These are phyloP conservation scores for Automeris io DNA, from an alignment of 2,888 invertebrate genomes.

Conservation along the genomic window DNA sequence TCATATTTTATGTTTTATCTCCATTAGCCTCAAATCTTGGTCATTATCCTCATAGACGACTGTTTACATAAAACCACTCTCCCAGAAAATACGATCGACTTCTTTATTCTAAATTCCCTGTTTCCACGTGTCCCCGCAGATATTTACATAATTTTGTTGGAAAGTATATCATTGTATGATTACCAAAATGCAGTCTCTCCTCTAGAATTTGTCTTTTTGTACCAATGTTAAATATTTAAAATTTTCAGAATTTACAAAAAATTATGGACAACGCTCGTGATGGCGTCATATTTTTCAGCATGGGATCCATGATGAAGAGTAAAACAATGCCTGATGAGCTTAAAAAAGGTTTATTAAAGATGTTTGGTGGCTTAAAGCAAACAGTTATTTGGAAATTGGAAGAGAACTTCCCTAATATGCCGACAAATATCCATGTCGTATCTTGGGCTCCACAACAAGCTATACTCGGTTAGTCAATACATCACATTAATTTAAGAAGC, in stretches of 20 bases:
- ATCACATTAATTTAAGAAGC: background rate
- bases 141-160: no score
- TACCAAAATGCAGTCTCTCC: no score
- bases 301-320: slow-evolving; percentile 55
- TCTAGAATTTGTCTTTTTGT: background rate
- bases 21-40: no score
- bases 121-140: no score
- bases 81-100: no score
- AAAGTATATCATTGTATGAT: no score
- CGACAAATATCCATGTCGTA: slow-evolving; percentile 36
- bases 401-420: slow-evolving; percentile 24
- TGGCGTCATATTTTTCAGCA: slow-evolving; percentile 62
- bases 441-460: slow-evolving; percentile 48
- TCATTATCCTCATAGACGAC: no score
- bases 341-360: slow-evolving; percentile 33
- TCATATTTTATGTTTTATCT: no score
- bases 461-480: slow-evolving; percentile 31
- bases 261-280: slow-evolving; percentile 46
- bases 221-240: background rate
- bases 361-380: slow-evolving; percentile 51
- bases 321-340: slow-evolving; percentile 38
- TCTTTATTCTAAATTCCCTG: no score
- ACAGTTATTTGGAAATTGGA: slow-evolving; percentile 58
- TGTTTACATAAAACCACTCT: no score
- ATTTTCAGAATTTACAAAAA: slow-evolving; percentile 38